Conservation (phyloP, 2,797 vertebrate species). For the Cacajao melanocephalus region DNA sequence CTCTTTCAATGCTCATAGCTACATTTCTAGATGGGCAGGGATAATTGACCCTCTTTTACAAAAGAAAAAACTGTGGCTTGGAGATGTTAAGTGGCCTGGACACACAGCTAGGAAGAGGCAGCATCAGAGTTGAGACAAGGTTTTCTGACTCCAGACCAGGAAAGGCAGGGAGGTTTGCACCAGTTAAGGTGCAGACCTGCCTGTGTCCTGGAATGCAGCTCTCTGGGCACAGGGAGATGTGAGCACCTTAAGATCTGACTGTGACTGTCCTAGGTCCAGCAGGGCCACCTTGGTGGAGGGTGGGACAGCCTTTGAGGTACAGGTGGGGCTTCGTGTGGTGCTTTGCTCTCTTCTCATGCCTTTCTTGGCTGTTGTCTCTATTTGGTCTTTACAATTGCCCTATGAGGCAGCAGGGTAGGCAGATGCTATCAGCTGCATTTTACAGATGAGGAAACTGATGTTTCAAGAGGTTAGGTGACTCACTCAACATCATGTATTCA, state of each 20-base stretch:
- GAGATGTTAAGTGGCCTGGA: not conserved
- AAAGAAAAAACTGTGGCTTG: not conserved
- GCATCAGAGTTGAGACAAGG: not conserved
- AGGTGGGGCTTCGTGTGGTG: not conserved
- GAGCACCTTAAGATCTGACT: not conserved
- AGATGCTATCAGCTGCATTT: not conserved
- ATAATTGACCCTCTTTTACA: not conserved
- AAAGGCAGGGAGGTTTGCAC: not conserved
- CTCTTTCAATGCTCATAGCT: not conserved
- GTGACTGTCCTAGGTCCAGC: not conserved
- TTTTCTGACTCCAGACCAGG: not conserved
- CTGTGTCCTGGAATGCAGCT: not conserved
- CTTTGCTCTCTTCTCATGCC: not conserved
- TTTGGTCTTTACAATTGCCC: not conserved
- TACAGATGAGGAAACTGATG: not conserved
- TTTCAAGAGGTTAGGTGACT: slow-evolving; percentile 6
- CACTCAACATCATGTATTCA: not conserved
- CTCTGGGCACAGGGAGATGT: not conserved
- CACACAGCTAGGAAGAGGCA: not conserved
- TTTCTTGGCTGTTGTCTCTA: not conserved
- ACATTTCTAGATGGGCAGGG: not conserved
- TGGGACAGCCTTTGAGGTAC: not conserved
- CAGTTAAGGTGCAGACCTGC: not conserved
- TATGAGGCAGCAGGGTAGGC: no score
- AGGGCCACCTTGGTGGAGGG: not conserved